phyloP scores from a whole-genome alignment of 2,888 invertebrate genomes.

The Julus scanicus region DNA sequence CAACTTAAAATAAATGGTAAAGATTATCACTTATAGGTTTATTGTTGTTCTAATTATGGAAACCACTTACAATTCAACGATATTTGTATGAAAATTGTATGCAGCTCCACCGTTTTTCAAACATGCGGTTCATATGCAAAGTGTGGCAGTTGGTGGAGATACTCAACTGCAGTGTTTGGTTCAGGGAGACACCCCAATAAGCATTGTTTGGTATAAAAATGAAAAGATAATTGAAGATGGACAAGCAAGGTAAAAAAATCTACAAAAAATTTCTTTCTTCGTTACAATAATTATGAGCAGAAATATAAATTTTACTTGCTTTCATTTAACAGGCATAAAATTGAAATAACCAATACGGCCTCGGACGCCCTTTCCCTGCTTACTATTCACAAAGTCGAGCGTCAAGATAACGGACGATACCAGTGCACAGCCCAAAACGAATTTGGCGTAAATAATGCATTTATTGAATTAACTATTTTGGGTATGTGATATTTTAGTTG shows the following conservation, averaged over 20 bases:
- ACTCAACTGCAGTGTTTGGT: conserved; percentile 53
- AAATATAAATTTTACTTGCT: not conserved
- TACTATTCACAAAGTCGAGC: conserved; percentile 66
- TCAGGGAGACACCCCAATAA: conserved; percentile 54
- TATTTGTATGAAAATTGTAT: not conserved
- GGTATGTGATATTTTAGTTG: conserved; percentile 67
- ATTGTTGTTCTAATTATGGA: not conserved
- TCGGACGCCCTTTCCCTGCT: conserved; percentile 51
- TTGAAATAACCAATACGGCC: conserved; percentile 54
- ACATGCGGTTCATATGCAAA: not conserved
- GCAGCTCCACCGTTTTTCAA: conserved; percentile 56
- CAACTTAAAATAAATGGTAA: conserved; percentile 60
- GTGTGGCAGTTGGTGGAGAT: conserved; percentile 37
- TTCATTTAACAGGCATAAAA: conserved; percentile 35
- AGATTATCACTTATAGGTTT: too few relatives aligned
- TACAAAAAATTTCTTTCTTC: not conserved
- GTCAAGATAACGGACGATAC: conserved; percentile 82
- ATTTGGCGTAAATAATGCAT: conserved; percentile 70
- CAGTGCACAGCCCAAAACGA: conserved; percentile 83
- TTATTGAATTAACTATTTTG: conserved; percentile 84
- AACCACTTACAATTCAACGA: not conserved
- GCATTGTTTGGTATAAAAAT: conserved; percentile 56
- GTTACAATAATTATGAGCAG: too few relatives aligned
- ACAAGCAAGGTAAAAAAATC: conserved; percentile 47
- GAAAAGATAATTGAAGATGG: conserved; percentile 48